Evolutionary conservation across 92 coral and sea anemone genomes (phyloP).

Genomic region (Muricea muricata): DNA sequence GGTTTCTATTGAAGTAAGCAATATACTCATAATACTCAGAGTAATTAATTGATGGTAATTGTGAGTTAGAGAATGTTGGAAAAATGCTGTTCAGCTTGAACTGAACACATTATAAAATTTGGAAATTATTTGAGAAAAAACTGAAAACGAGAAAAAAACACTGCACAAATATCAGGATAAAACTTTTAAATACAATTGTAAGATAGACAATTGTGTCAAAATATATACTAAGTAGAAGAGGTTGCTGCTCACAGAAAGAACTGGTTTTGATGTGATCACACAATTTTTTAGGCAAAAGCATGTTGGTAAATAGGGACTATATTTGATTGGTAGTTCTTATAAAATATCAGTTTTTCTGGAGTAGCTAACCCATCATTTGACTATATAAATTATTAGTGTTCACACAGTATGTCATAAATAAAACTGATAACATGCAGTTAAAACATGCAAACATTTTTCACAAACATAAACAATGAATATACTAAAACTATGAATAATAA

Average conservation of each 20-base stretch:
- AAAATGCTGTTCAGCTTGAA: not conserved
- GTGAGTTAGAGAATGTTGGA: not conserved
- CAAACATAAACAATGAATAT: not conserved
- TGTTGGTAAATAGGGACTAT: too few species aligned
- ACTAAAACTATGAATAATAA: not conserved
- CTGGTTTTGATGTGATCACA: too few species aligned
- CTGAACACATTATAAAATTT: not conserved
- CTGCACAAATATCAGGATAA: not conserved
- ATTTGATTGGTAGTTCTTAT: too few species aligned
- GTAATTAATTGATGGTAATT: not conserved
- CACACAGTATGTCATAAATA: constrained; percentile 12
- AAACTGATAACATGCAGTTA: not conserved
- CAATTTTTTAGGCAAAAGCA: too few species aligned
- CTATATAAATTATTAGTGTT: constrained; percentile 15
- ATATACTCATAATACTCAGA: not conserved
- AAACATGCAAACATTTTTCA: not conserved
- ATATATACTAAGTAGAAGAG: not conserved
- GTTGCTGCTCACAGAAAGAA: not conserved
- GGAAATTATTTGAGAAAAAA: not conserved
- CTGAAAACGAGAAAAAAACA: not conserved
- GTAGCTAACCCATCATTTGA: not conserved
- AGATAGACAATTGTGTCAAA: constrained; percentile 6
- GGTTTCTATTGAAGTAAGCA: not conserved
- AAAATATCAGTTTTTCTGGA: not conserved
- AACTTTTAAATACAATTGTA: constrained; percentile 17